Base-by-base conservation (phyloP, 1,140 invertebrate species). In the Drosophila miranda region DNA sequence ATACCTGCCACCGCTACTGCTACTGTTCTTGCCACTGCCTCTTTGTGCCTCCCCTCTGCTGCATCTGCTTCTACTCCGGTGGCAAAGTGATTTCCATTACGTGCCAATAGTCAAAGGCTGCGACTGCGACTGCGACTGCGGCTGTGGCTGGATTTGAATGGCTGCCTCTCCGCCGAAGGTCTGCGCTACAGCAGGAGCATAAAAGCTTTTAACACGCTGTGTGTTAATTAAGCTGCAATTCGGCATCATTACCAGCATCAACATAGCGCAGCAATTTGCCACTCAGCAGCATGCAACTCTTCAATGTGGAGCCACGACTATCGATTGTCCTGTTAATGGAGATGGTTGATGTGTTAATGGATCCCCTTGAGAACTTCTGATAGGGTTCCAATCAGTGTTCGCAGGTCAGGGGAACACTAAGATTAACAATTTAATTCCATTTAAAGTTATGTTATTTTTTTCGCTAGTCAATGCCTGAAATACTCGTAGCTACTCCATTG, bases 161-260 rank as follows among this genome's bases (percentile, higher is more conserved):
- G 45, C 26, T 52, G 50, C 21, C 28, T 28, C 30, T 38, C 68
- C 52, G 51, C 53, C 48, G 53, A 13, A 21, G 30, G 68, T 9
- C 38, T 30, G 51, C 26, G 42, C 55, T 58, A 46, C 30, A 43
- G 51, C 56, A 44, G 52, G 52, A 52, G 28, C 82, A 87, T 70
- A 87, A 76, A 87, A 68, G 82, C 82, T 76, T 78, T 82, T 87
- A 82, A 82, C 70, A 59, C 70, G 67, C 78, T 78, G 66, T 87
- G 78, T 82, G 84, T 89, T 84, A 84, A 84, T 89, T 89, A 89
- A 89, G 79, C 79, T 68, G 70, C 79, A 84, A 82, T 80, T 80
- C 79, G 70, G 70, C 72, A 78, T 80, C 84, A 88, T 84, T 89
- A 88, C 64, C 84, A 84, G 76, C 84, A 88, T 70, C 84, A 88